Evolutionary conservation across 1,140 invertebrate species (phyloP).

Genomic region (Dendrolimus kikuchii): DNA sequence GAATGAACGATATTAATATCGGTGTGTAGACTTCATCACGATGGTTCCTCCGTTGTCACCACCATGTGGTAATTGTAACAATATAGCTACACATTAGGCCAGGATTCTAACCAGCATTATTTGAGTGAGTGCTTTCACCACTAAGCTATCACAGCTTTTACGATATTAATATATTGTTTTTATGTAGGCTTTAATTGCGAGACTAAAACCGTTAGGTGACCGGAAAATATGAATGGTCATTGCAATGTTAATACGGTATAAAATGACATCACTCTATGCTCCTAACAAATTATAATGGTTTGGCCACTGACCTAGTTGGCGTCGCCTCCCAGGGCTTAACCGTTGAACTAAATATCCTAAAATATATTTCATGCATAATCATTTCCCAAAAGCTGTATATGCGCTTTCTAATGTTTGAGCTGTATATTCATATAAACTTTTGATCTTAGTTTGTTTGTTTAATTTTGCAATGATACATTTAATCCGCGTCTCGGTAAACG

Average conservation of each 20-base stretch:
- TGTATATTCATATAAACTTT: not conserved
- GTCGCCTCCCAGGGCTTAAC: constrained; percentile 13
- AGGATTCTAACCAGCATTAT: no score
- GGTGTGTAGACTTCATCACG: no score
- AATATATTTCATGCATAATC: constrained; percentile 5
- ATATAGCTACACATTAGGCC: no score
- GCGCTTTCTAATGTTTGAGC: not conserved
- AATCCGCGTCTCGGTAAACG: no score
- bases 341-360: constrained; percentile 14
- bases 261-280: constrained; percentile 28
- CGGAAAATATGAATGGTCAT: constrained; percentile 27
- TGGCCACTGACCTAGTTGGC: constrained; percentile 39
- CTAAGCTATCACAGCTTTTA: no score
- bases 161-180: no score
- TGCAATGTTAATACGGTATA: constrained; percentile 15
- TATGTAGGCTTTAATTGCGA: no score
- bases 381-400: not conserved
- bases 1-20: no score
- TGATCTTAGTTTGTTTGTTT: no score
- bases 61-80: no score
- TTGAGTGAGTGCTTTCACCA: no score
- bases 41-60: no score
- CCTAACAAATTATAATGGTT: constrained; percentile 30
- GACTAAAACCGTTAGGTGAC: constrained; percentile 22
- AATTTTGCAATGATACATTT: not conserved